Percentiles rank a stretch among this genome's conserved stretches.
These are phyloP conservation scores for Engraulis encrasicolus DNA, from an alignment of 2,113 vertebrate species.

Conservation along the genomic window DNA sequence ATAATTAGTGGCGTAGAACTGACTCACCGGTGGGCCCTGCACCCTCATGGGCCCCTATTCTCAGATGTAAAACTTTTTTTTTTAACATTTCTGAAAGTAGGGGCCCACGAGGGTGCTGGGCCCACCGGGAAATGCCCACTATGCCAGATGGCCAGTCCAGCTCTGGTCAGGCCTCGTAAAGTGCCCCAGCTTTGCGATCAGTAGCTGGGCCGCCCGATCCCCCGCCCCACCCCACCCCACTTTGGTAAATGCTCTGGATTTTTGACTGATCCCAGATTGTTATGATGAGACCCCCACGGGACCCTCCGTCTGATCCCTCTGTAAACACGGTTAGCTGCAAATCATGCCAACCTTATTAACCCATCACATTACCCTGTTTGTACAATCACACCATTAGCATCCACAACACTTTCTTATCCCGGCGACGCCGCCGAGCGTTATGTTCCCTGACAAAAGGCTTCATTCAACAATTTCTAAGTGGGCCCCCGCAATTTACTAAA, in stretches of 20 bases:
- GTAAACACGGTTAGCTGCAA: slow-evolving; percentile 69
- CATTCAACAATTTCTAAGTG: slow-evolving; percentile 47
- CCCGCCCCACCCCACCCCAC: slow-evolving; percentile 46
- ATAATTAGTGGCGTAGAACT: too few species aligned
- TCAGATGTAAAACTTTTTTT: too few species aligned
- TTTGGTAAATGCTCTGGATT: slow-evolving; percentile 50
- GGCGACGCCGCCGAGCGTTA: slow-evolving; percentile 50
- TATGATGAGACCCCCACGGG: slow-evolving; percentile 64
- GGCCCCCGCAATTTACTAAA: slow-evolving; percentile 52
- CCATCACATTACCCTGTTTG: slow-evolving; percentile 64
- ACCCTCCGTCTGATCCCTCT: slow-evolving; percentile 55
- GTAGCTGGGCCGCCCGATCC: slow-evolving; percentile 42
- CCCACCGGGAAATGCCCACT: too few species aligned
- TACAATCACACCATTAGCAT: slow-evolving; percentile 62
- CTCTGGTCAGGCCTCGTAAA: not conserved
- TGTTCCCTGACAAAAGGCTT: slow-evolving; percentile 46
- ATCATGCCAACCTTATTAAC: slow-evolving; percentile 61
- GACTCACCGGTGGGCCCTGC: too few species aligned
- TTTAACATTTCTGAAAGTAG: too few species aligned
- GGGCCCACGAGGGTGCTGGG: too few species aligned
- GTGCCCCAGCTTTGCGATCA: slow-evolving; percentile 4
- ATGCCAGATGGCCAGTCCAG: too few species aligned
- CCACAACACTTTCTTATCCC: slow-evolving; percentile 61
- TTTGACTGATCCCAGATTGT: slow-evolving; percentile 63
- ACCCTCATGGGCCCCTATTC: too few species aligned